These are phyloP conservation scores for Lophotriccus pileatus DNA, from an alignment of 2,797 vertebrate genomes.

Conservation along the genomic window DNA sequence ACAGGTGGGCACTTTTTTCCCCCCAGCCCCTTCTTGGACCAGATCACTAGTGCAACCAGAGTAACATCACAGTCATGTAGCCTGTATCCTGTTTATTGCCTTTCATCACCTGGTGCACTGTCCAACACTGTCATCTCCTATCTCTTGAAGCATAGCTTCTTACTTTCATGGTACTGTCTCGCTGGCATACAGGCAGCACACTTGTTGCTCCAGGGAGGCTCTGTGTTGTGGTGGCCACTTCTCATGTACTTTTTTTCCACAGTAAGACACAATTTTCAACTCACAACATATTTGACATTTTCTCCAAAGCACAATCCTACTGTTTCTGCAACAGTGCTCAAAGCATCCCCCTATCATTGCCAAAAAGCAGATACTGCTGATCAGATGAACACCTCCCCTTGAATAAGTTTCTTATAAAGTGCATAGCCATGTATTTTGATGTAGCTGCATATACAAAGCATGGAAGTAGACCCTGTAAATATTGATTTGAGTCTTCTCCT, in stretches of 20 bases:
- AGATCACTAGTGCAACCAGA: background rate
- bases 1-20: background rate
- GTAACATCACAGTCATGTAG: background rate
- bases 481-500: background rate
- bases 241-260: background rate
- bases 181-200: fast-evolving
- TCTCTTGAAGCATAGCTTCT: background rate
- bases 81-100: background rate
- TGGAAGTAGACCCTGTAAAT: background rate
- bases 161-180: fast-evolving
- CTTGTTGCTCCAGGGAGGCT: background rate
- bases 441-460: background rate
- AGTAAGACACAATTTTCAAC: background rate
- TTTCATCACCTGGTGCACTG: background rate
- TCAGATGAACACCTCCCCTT: background rate
- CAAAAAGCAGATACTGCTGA: background rate
- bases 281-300: background rate
- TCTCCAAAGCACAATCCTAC: background rate
- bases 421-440: background rate
- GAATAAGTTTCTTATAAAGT: background rate
- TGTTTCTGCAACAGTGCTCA: background rate
- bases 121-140: background rate
- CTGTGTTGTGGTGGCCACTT: background rate
- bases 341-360: background rate
- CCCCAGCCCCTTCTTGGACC: background rate